phyloP scores from a whole-genome alignment of 2,888 invertebrate species.

The Arge pagana region DNA sequence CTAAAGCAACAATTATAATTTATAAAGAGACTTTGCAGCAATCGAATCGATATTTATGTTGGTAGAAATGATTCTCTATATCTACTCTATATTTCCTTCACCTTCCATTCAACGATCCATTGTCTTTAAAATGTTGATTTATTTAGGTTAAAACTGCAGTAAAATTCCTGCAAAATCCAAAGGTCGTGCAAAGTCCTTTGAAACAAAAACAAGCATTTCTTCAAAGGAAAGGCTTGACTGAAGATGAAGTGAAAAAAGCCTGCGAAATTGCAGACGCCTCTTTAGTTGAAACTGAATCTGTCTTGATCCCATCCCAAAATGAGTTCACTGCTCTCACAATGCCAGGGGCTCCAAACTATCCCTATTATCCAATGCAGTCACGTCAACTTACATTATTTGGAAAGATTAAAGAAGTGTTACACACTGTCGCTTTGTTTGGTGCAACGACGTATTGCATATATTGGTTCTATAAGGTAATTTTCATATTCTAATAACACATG shows the following conservation, averaged over 20 bases:
- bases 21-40: no score
- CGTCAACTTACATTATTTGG: constrained; percentile 58
- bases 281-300: constrained; percentile 8
- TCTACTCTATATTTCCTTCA: no score
- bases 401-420: constrained; percentile 70
- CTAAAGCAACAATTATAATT: no score
- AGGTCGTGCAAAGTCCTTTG: constrained; percentile 75
- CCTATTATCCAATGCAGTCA: constrained; percentile 36
- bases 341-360: constrained; percentile 35
- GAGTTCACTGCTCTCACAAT: constrained; percentile 48
- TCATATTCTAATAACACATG: neutral
- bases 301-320: constrained; percentile 25
- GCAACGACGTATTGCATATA: constrained; percentile 79
- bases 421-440: constrained; percentile 75
- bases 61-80: no score
- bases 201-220: constrained; percentile 81
- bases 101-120: no score
- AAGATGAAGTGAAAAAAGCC: constrained; percentile 75
- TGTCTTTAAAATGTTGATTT: no score
- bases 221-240: constrained; percentile 75
- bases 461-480: constrained; percentile 77
- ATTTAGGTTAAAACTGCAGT: constrained; percentile 83
- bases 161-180: constrained; percentile 85
- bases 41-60: no score
- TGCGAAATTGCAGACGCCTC: constrained; percentile 65